Evolutionary conservation across 2,113 vertebrate species (phyloP).

Genomic region (Daphoenositta chrysoptera): DNA sequence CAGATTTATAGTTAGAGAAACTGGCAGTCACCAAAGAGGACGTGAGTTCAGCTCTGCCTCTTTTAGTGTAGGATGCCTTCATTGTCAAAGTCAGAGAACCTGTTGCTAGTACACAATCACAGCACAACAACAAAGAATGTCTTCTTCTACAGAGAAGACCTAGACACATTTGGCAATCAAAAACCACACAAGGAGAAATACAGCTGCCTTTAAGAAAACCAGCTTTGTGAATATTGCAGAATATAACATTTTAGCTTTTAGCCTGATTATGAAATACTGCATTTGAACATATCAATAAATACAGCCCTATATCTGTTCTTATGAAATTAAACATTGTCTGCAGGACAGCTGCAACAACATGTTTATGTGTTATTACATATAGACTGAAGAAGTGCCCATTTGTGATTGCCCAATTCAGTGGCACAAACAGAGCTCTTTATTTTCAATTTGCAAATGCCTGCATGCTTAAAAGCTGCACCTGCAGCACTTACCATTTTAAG

Average conservation of each 20-base stretch:
- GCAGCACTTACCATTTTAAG: constrained; percentile 22
- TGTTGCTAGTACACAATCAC: not conserved
- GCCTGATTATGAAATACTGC: not conserved
- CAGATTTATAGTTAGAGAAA: not conserved
- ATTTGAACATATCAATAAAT: not conserved
- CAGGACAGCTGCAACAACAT: not conserved
- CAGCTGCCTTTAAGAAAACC: not conserved
- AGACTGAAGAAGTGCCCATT: not conserved
- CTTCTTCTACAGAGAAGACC: not conserved
- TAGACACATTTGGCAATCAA: not conserved
- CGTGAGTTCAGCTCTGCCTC: not conserved
- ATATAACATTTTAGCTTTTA: not conserved
- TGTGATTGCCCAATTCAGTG: not conserved
- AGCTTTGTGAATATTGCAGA: not conserved
- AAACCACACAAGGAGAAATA: not conserved
- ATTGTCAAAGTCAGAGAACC: not conserved
- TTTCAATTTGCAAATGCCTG: not conserved
- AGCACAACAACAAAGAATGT: not conserved
- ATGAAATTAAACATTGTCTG: not conserved
- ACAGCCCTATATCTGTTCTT: not conserved
- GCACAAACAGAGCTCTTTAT: not conserved
- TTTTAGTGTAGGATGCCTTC: not conserved
- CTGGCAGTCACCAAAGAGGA: not conserved
- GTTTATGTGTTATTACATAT: not conserved
- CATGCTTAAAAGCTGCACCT: not conserved